Percentiles rank a stretch among this genome's conserved stretches.
phyloP scores from a whole-genome alignment of 1,140 invertebrate species.

The Bradynema listronoti region DNA sequence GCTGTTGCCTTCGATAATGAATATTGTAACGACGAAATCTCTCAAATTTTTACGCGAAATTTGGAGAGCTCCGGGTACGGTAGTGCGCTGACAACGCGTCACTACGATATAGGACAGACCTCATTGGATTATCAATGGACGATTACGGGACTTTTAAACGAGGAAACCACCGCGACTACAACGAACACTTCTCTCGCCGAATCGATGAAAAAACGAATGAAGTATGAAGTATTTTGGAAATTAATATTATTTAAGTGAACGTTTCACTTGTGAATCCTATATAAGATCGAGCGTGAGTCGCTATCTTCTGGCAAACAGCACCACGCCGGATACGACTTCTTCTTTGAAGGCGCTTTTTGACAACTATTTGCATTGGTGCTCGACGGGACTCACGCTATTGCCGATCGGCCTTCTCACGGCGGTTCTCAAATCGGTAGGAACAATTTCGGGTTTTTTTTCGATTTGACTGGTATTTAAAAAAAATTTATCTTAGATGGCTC shows the following conservation, averaged over 20 bases:
- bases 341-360: constrained; percentile 50
- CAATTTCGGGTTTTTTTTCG: constrained; percentile 7
- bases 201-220: neutral
- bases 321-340: constrained; percentile 47
- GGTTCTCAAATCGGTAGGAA: constrained; percentile 31
- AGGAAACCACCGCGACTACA: neutral
- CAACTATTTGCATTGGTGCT: constrained; percentile 49
- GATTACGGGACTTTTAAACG: constrained; percentile 22
- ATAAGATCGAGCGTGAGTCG: constrained; percentile 37
- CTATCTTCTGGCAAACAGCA: constrained; percentile 32
- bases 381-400: constrained; percentile 26
- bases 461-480: constrained; percentile 22
- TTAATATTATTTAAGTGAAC: too few species aligned
- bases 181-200: neutral
- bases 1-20: too few species aligned
- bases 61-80: too few species aligned
- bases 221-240: too few species aligned
- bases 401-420: constrained; percentile 29
- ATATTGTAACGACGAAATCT: too few species aligned
- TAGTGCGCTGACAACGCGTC: too few species aligned
- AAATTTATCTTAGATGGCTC: constrained; percentile 17
- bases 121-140: constrained; percentile 39
- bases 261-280: too few species aligned
- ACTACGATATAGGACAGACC: constrained; percentile 31
- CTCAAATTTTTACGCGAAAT: neutral